Base-by-base conservation (phyloP, 1,140 invertebrate species). In the Halotydeus destructor region DNA sequence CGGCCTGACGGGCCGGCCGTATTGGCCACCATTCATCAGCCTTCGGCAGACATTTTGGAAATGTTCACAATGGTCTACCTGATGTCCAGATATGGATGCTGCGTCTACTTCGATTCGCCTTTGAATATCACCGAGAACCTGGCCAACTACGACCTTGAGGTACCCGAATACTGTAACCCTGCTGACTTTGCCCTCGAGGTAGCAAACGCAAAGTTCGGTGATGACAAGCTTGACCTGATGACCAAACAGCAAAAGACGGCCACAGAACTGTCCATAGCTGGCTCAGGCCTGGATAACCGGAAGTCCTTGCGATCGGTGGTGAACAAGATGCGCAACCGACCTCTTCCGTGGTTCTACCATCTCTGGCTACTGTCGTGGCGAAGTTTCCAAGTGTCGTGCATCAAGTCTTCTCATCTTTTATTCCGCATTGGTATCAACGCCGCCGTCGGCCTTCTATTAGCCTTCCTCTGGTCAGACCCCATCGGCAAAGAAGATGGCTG, bases 331-430 rank as follows among this genome's bases (percentile, higher is more conserved):
- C n/a, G n/a, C n/a, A n/a, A n/a, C n/a, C n/a, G n/a, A n/a, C n/a
- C n/a, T n/a, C n/a, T n/a, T n/a, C n/a, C n/a, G n/a, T n/a, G 11
- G 26, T 8, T 14, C 12, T 24, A 25, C 9, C 47, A 49, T 25
- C 34, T 43, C 21, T 38, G 42, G 30, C 14, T 47, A 12, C 23
- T 47, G 27, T 30, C 44, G n/a, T 26, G 39, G 22, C 39, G 47
- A 31, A 36, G n/a, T 49, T 1, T 26, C 44, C 1, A 39, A 49
- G 33, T 44, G 44, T 2, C 43, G 43, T 33, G 19, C 47, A 19
- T 42, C 39, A 12, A 28, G 26, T 23, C 28, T 49, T 14, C 47
- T 44, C 25, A 26, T 41, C 22, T 32, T 22, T 22, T 31, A 41
- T 32, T 32, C 21, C 23, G 12, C 33, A 3, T 32, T 41, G n/a